A percentile compares a stretch with the other conserved stretches of the same genome.
phyloP scores from a whole-genome alignment of 92 coral and sea anemone species.

The Isaurus tuberculatus region DNA sequence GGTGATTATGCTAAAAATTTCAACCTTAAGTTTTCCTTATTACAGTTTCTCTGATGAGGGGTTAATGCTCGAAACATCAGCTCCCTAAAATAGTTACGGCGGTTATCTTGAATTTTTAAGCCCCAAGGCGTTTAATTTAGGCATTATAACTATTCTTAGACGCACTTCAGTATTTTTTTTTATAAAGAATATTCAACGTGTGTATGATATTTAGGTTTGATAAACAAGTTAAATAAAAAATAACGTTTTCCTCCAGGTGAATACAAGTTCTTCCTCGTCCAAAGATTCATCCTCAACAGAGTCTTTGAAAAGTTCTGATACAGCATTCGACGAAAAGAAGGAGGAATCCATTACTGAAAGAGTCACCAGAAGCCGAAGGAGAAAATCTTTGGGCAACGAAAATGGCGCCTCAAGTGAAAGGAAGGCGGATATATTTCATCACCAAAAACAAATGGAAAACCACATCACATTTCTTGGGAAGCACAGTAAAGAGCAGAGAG shows the following conservation, averaged over 20 bases:
- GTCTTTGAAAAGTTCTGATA: neutral
- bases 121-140: no score
- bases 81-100: no score
- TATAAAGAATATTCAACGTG: no score
- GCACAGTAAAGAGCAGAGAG: slow-evolving; percentile 87
- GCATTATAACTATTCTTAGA: no score
- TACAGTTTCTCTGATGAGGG: no score
- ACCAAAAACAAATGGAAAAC: slow-evolving; percentile 78
- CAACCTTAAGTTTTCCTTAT: no score
- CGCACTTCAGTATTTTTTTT: no score
- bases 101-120: no score
- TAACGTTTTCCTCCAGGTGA: neutral
- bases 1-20: no score
- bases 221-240: neutral
- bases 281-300: neutral
- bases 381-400: slow-evolving; percentile 57
- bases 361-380: slow-evolving; percentile 72
- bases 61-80: no score
- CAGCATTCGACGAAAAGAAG: neutral
- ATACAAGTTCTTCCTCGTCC: slow-evolving; percentile 17
- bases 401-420: slow-evolving; percentile 13
- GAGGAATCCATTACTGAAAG: neutral
- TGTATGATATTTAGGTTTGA: neutral
- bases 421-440: slow-evolving; percentile 75
- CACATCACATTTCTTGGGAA: slow-evolving; percentile 81